Percentiles rank a stretch among this genome's conserved stretches.
Evolutionary conservation across 2,113 vertebrate species (phyloP).

Genomic region (Amblyopsis rosae): DNA sequence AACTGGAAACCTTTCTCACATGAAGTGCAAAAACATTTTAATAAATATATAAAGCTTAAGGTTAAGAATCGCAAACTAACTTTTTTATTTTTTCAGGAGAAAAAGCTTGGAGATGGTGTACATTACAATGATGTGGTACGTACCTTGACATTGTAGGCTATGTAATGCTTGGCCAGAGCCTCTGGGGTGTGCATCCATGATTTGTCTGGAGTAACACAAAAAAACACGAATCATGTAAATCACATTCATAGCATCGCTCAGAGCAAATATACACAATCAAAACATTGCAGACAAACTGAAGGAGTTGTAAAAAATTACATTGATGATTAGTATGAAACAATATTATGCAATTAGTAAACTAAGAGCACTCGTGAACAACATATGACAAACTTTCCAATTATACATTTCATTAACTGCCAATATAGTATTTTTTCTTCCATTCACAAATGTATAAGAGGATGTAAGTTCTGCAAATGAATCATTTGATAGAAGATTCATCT

Average conservation of each 20-base stretch:
- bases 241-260: not conserved
- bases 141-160: slow-evolving; percentile 97
- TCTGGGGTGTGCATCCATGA: slow-evolving; percentile 99
- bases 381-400: too few relatives aligned
- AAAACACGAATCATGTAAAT: slow-evolving; percentile 25
- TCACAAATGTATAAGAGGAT: slow-evolving; percentile 15
- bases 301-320: not conserved
- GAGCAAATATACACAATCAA: not conserved
- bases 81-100: too few relatives aligned
- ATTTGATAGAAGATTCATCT: slow-evolving; percentile 35
- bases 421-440: slow-evolving; percentile 1
- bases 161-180: slow-evolving; percentile 96
- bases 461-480: slow-evolving; percentile 34
- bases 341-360: too few relatives aligned
- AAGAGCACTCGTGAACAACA: too few relatives aligned
- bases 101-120: not conserved
- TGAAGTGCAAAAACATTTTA: too few relatives aligned
- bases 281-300: not conserved
- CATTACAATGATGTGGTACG: slow-evolving; percentile 41
- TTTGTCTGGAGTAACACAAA: slow-evolving; percentile 89
- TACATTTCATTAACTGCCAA: not conserved
- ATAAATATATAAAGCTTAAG: too few relatives aligned
- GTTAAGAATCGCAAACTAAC: too few relatives aligned
- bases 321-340: too few relatives aligned
- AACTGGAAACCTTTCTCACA: not conserved